Conservation (phyloP, 92 coral and sea anemone species). For the Epizoanthus illoricatus region DNA sequence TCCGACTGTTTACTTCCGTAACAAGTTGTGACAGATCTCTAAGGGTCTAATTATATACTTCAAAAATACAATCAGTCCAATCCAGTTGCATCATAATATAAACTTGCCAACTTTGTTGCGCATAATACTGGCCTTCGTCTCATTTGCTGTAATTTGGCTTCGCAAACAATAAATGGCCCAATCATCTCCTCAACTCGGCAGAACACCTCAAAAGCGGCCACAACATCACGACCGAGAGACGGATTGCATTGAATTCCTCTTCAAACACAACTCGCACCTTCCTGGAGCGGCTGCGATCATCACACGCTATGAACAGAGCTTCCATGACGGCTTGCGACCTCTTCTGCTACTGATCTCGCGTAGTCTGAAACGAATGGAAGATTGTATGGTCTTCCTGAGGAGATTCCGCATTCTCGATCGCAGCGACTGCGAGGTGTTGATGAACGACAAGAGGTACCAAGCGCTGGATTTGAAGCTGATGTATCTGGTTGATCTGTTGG, state of each 20-base stretch:
- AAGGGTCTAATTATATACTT: no score
- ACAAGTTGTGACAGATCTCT: no score
- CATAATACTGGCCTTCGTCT: background rate
- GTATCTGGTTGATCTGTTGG: constrained; percentile 14
- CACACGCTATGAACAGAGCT: background rate
- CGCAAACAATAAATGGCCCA: constrained; percentile 2
- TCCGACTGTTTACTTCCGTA: no score
- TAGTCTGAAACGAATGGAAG: constrained; percentile 14
- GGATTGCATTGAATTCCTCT: constrained; percentile 8
- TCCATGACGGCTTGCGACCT: constrained; percentile 10
- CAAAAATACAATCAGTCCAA: no score
- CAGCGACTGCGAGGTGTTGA: constrained; percentile 26
- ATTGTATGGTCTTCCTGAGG: constrained; percentile 13
- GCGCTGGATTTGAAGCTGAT: constrained; percentile 24
- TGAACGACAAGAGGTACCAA: constrained; percentile 30
- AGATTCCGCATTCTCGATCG: constrained; percentile 12
- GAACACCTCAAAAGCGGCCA: background rate
- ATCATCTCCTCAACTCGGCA: background rate
- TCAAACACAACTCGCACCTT: background rate
- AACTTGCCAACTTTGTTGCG: background rate
- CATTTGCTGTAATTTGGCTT: background rate
- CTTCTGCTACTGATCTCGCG: constrained; percentile 3
- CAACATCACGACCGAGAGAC: background rate
- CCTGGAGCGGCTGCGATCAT: background rate
- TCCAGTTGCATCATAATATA: background rate